Conservation (phyloP, 2,888 invertebrate species). For the Zaprionus bogoriensis region DNA sequence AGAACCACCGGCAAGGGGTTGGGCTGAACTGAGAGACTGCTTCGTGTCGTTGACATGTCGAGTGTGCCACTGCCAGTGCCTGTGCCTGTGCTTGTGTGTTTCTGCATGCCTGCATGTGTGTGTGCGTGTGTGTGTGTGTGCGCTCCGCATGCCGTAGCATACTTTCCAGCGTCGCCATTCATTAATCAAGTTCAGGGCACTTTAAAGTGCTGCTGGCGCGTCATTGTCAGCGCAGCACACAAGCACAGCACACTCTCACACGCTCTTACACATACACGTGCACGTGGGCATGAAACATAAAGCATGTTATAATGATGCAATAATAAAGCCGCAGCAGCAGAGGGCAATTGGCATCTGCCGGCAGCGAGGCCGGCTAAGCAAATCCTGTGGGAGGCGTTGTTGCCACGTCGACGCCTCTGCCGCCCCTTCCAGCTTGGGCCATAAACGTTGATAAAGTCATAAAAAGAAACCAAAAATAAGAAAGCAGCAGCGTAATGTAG, state of each 20-base stretch:
- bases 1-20: neutral
- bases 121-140: conserved; percentile 26
- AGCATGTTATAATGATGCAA: conserved; percentile 73
- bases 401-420: conserved; percentile 30
- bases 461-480: conserved; percentile 45
- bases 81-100: conserved; percentile 25
- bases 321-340: conserved; percentile 65
- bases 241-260: neutral
- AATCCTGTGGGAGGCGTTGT: conserved; percentile 45
- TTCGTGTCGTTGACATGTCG: conserved; percentile 66
- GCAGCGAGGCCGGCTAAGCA: conserved; percentile 28
- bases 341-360: conserved; percentile 12
- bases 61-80: conserved; percentile 31
- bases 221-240: conserved; percentile 33
- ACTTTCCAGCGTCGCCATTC: conserved; percentile 69
- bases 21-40: neutral
- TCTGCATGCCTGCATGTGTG: conserved; percentile 7
- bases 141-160: conserved; percentile 54
- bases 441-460: conserved; percentile 72
- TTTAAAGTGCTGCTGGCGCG: conserved; percentile 65
- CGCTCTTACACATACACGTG: conserved; percentile 1
- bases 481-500: conserved; percentile 23
- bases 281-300: conserved; percentile 24
- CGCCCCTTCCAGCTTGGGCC: conserved; percentile 29
- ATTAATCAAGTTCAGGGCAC: conserved; percentile 76